A percentile compares a stretch with the other conserved stretches of the same genome.
These are phyloP conservation scores for Girardinus metallicus DNA, from an alignment of 2,797 vertebrate genomes.

Conservation along the genomic window DNA sequence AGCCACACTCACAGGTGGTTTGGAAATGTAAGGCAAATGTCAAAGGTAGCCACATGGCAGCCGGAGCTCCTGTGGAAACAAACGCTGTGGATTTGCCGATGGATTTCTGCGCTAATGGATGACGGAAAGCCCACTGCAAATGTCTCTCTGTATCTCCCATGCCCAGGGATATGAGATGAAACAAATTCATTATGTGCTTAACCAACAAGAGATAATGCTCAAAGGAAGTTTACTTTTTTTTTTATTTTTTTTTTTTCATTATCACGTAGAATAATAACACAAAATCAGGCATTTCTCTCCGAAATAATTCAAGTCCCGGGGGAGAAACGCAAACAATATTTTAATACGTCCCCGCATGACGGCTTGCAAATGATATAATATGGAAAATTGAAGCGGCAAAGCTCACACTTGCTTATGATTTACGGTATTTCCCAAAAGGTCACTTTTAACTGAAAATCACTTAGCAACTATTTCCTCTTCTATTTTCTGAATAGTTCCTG, in stretches of 20 bases:
- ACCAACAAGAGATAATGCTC: conserved; percentile 2
- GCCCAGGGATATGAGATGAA: conserved; percentile 36
- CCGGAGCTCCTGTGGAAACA: conserved; percentile 58
- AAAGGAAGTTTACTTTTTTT: conserved; percentile 24
- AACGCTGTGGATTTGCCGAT: conserved; percentile 49
- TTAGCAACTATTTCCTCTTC: conserved; percentile 38
- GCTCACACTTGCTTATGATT: neutral
- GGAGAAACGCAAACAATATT: conserved; percentile 1
- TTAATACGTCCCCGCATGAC: neutral
- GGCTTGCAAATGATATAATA: conserved; percentile 1
- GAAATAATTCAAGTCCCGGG: conserved; percentile 8
- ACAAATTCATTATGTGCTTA: conserved; percentile 16
- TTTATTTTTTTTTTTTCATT: neutral
- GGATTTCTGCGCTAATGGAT: conserved; percentile 53
- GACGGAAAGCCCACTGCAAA: conserved; percentile 44
- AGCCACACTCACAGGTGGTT: conserved; percentile 73
- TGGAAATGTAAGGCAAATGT: conserved; percentile 71
- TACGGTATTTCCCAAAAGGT: conserved; percentile 35
- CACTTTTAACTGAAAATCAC: conserved; percentile 56
- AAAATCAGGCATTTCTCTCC: conserved; percentile 21
- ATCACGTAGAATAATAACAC: conserved; percentile 13
- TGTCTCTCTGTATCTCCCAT: conserved; percentile 42
- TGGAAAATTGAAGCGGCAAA: conserved; percentile 12
- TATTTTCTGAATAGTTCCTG: conserved; percentile 29
- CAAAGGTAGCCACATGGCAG: conserved; percentile 61